Evolutionary conservation across 2,113 vertebrate species (phyloP).

Genomic region (Meles meles): DNA sequence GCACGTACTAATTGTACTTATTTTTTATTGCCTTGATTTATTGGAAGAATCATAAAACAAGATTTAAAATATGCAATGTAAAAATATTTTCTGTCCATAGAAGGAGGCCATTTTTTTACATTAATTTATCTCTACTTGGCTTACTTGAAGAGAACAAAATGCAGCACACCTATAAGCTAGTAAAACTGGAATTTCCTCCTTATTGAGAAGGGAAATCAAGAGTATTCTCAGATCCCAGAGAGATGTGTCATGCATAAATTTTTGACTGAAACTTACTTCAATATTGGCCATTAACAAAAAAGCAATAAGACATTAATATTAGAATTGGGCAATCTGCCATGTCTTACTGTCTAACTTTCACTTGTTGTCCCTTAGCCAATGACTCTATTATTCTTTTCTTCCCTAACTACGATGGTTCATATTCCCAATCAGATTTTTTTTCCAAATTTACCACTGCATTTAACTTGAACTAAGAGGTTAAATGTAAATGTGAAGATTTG

Average conservation of each 20-base stretch:
- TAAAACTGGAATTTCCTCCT: conserved; percentile 52
- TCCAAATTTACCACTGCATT: conserved; percentile 63
- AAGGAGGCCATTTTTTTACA: background rate
- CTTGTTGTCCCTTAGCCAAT: fast-evolving
- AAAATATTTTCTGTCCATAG: background rate
- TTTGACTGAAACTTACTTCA: conserved; percentile 33
- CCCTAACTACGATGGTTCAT: background rate
- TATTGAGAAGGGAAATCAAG: conserved; percentile 55
- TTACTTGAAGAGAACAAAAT: background rate
- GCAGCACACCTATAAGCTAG: background rate
- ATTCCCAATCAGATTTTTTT: background rate
- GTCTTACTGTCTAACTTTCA: background rate
- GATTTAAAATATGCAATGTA: background rate
- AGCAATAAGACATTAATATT: conserved; percentile 19
- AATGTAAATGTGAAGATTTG: conserved; percentile 72
- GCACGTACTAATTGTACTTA: background rate
- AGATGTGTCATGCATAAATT: background rate
- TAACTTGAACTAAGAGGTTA: conserved; percentile 63
- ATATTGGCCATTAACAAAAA: conserved; percentile 42
- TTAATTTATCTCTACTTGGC: background rate
- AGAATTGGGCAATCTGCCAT: background rate
- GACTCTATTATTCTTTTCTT: background rate
- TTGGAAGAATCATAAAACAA: background rate
- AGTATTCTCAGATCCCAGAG: background rate
- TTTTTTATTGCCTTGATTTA: conserved; percentile 20